Base-by-base conservation (phyloP, 2,797 vertebrate genomes). In the Sphaeramia orbicularis region DNA sequence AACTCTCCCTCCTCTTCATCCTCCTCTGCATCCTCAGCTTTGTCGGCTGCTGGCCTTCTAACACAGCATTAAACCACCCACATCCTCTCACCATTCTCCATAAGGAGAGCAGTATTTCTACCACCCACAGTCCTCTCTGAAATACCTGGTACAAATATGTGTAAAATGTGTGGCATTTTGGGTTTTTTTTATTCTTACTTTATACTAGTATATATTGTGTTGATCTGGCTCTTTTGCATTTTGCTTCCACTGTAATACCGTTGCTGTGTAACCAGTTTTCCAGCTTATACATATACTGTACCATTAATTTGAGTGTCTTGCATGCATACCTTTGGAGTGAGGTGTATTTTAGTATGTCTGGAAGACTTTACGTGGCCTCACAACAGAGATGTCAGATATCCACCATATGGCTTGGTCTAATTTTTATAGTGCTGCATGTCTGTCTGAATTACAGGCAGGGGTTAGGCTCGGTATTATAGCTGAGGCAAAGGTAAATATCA, bases 261-360 rank as follows among this genome's bases (percentile, higher is more conserved):
- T 59, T 75, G 41, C 60, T 57, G 44, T 64, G n/a, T 51, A 61
- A 48, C 48, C 21, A 16, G 41, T 37, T 30, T 53, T 21, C 2
- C 10, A 43, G 43, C 52, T 21, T 50, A 71, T 49, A 36, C 66
- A 50, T 73, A 27, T 70, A 47, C n/a, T 74, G 30, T 41, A 58
- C 64, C 35, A 57, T 66, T 80, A 8, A 44, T 80, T 44, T 83
- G 32, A 54, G 71, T 24, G 42, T 57, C 65, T 56, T 67, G 42
- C 78, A 74, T 70, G 55, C 86, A 90, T 90, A 85, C 85, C 89
- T 89, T 61, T 63, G 58, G 52, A 49, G 54, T 86, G 88, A 88
- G 80, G 81, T 76, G 73, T 80, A 48, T 78, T 57, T 66, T 51
- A 58, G 68, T 78, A 76, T 72, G 79, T 78, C 79, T 84, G 81